Base-by-base conservation (phyloP, 2,888 invertebrate genomes). In the Eristalis intricaria region DNA sequence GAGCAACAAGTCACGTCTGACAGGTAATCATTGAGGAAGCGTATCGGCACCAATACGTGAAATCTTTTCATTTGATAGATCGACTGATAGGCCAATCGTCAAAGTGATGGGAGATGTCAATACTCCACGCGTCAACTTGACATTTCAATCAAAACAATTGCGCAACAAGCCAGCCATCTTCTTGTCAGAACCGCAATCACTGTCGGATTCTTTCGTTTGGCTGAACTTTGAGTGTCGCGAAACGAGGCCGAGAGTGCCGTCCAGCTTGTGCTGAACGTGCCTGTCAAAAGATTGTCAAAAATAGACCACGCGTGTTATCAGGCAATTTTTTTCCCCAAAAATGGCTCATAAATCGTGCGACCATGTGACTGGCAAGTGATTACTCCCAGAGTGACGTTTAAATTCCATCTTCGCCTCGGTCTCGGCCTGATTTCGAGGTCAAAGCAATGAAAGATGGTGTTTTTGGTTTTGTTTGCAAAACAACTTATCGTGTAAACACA, bases 331-430 rank as follows among this genome's bases (percentile, higher is more conserved):
- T 4, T 58, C n/a, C 29, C 1, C n/a, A 8, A 29, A 29, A 10
- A 2, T 61, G 26, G 23, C 23, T 15, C 4, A 29, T 63, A 19
- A 23, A 26, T 60, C 26, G 40, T 15, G 15, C 11, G 29, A 68
- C 11, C 68, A 76, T 68, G 76, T 61, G 61, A 68, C 19, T 40
- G 61, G 15, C 43, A 40, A 66, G 64, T 76, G 75, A 58, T 66
- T 43, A 19, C 13, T 40, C 10, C 13, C 8, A 26, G 19, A 50
- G 19, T 50, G 50, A 50, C 50, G 50, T 60, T 19, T 10, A 61
- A 50, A 29, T 66, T 66, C 7, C 23, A 19, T 19, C 29, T 38
- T 66, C 32, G 32, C 10, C 1, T 66, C 15, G 13, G 15, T 7
- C 1, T 66, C 15, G 13, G 15, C 15, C 32, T 23, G 35, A 23